Evolutionary conservation across 1,140 invertebrate genomes (phyloP).

Genomic region (Ctenoplectra terminalis): DNA sequence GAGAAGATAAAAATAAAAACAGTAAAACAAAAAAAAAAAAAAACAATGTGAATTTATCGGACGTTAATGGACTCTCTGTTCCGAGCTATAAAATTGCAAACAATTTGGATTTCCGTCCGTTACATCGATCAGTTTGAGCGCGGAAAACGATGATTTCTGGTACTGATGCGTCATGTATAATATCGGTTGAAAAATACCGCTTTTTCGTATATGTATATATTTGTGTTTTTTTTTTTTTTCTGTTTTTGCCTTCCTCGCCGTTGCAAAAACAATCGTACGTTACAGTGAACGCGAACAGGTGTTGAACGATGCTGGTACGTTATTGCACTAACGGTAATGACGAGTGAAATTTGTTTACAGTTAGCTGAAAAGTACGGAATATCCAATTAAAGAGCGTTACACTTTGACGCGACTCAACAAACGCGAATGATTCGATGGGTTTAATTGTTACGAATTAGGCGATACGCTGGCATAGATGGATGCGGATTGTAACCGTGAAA

Average conservation of each 20-base stretch:
- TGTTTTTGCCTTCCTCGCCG: no score
- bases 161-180: background rate
- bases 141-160: background rate
- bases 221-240: background rate
- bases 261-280: background rate
- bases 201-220: no score
- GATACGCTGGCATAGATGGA: background rate
- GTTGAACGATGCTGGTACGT: background rate
- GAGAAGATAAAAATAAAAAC: background rate
- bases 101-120: slow-evolving; percentile 26
- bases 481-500: background rate
- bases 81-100: slow-evolving; percentile 22
- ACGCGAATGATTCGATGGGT: background rate
- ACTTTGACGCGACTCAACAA: background rate
- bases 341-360: slow-evolving; percentile 18
- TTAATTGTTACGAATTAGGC: no score
- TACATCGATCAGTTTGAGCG: slow-evolving; percentile 4
- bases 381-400: background rate
- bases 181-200: slow-evolving; percentile 14
- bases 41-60: background rate
- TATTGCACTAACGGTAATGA: background rate
- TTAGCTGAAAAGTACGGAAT: background rate
- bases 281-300: background rate
- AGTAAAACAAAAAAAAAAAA: background rate
- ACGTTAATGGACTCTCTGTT: slow-evolving; percentile 16